phyloP scores from a whole-genome alignment of 2,888 invertebrate species.

The Chymomyza procnemis region DNA sequence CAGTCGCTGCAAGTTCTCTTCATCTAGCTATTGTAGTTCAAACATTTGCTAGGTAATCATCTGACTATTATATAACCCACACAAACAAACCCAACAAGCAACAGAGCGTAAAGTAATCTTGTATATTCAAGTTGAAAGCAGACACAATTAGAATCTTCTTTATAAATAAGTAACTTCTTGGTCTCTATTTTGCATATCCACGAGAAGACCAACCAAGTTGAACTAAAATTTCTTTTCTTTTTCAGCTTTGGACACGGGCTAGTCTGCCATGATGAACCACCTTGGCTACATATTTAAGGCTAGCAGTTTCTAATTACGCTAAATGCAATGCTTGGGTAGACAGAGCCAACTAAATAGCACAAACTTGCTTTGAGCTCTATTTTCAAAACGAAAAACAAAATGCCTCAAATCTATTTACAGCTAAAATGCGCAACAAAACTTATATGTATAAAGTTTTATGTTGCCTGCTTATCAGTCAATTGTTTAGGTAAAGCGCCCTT shows the following conservation, averaged over 20 bases:
- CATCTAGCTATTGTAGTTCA: constrained; percentile 12
- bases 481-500: constrained; percentile 35
- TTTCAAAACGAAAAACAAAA: constrained; percentile 5
- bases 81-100: constrained; percentile 25
- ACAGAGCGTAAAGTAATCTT: constrained; percentile 64
- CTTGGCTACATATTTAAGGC: not conserved
- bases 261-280: not conserved
- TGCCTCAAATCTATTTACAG: not conserved
- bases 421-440: constrained; percentile 20
- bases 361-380: constrained; percentile 3
- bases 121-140: constrained; percentile 34
- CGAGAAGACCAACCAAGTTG: constrained; percentile 4
- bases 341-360: constrained; percentile 13
- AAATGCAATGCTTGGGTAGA: constrained; percentile 56
- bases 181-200: constrained; percentile 48
- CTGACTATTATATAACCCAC: not conserved
- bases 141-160: constrained; percentile 45
- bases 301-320: constrained; percentile 63
- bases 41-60: not conserved
- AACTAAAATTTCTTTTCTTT: constrained; percentile 19
- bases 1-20: constrained; percentile 10
- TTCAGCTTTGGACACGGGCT: constrained; percentile 8
- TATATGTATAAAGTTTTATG: not conserved
- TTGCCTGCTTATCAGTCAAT: constrained; percentile 38
- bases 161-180: constrained; percentile 10